These are phyloP conservation scores for Psophia crepitans DNA, from an alignment of 2,113 vertebrate genomes.

Conservation along the genomic window DNA sequence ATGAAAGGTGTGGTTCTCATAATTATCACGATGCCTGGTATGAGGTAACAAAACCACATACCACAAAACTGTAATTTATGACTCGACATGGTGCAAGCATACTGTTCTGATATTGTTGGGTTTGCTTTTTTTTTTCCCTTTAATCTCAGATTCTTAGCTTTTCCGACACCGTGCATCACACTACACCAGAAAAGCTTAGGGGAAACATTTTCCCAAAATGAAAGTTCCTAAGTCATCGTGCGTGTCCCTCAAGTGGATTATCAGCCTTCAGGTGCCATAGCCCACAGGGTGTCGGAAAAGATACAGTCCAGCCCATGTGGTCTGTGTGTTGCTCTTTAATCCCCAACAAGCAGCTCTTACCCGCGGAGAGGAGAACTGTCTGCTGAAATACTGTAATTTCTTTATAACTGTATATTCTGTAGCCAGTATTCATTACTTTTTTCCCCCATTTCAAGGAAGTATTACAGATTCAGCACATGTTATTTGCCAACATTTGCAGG, in stretches of 20 bases:
- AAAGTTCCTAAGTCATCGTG: not conserved
- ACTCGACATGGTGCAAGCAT: not conserved
- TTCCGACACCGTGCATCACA: fast-evolving
- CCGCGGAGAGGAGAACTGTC: not conserved
- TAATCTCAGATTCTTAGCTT: not conserved
- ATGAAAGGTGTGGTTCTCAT: not conserved
- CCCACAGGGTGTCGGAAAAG: not conserved
- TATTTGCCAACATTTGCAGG: not conserved
- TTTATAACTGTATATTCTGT: not conserved
- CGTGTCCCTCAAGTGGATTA: not conserved
- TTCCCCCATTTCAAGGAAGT: not conserved
- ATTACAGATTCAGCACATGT: fast-evolving
- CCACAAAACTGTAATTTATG: constrained; percentile 3
- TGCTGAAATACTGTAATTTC: not conserved
- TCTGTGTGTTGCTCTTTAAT: not conserved
- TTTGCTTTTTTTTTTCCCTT: fast-evolving
- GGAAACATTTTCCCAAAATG: not conserved
- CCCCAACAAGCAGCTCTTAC: fast-evolving
- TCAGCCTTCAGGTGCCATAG: not conserved
- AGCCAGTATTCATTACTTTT: not conserved
- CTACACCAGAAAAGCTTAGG: not conserved
- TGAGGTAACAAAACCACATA: constrained; percentile 23
- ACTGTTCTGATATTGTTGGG: not conserved
- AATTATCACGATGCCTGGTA: not conserved
- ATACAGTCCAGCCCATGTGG: not conserved